Evolutionary conservation across 2,113 vertebrate species (phyloP).

Genomic region (Lophius piscatorius): DNA sequence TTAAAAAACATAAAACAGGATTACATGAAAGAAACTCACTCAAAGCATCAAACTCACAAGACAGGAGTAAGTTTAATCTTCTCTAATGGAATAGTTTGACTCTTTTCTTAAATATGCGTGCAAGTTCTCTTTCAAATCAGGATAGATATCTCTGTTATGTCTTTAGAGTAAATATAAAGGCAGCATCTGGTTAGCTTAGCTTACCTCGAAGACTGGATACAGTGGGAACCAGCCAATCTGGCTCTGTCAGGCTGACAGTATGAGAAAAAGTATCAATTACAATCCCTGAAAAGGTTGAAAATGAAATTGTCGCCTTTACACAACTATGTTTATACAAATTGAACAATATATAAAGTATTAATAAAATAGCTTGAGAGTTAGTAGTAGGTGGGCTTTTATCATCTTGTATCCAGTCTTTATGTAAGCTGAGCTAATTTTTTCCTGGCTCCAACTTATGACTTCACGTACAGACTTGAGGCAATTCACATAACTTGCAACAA

Average conservation of each 20-base stretch:
- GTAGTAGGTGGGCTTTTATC: too few species aligned
- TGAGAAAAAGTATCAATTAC: too few species aligned
- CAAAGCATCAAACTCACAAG: constrained; percentile 1
- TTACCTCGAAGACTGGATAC: constrained; percentile 11
- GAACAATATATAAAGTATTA: too few species aligned
- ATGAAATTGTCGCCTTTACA: too few species aligned
- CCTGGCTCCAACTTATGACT: not conserved
- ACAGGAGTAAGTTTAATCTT: constrained; percentile 28
- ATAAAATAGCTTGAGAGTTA: too few species aligned
- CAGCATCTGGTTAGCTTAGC: not conserved
- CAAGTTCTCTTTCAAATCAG: too few species aligned
- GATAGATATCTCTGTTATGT: not conserved
- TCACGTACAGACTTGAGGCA: not conserved
- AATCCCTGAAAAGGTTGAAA: too few species aligned
- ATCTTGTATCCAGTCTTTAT: too few species aligned
- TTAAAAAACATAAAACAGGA: constrained; percentile 10
- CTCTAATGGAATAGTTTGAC: constrained; percentile 3
- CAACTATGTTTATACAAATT: too few species aligned
- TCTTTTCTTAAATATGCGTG: too few species aligned
- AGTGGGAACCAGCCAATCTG: not conserved
- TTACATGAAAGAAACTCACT: too few species aligned
- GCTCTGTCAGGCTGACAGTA: too few species aligned
- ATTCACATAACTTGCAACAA: constrained; percentile 19
- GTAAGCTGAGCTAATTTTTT: not conserved
- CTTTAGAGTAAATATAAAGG: not conserved